Evolutionary conservation across 2,113 vertebrate genomes (phyloP).

Genomic region (Hippocampus comes): DNA sequence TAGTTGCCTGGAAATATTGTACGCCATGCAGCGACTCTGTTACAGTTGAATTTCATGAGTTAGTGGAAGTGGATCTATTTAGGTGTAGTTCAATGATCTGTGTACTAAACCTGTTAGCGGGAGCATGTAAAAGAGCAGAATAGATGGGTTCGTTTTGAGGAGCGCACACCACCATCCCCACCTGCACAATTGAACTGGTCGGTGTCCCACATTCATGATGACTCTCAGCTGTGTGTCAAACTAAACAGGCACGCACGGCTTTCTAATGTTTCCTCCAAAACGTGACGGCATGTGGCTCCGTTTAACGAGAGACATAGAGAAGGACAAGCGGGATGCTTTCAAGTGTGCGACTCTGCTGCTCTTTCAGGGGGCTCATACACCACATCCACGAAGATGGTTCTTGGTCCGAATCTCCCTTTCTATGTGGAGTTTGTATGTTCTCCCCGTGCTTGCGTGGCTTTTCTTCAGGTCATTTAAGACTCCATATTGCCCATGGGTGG

Average conservation of each 20-base stretch:
- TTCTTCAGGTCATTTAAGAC: no score
- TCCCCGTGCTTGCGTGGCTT: no score
- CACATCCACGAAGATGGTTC: constrained; percentile 16
- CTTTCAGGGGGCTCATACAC: background rate
- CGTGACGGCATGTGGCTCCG: constrained; percentile 58
- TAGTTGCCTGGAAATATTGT: background rate
- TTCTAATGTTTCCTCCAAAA: constrained; percentile 45
- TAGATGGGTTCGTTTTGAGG: background rate
- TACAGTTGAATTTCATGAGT: no score
- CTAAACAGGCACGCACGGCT: constrained; percentile 19
- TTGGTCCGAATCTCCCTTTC: background rate
- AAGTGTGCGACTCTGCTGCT: background rate
- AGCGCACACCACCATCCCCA: background rate
- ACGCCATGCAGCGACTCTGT: no score
- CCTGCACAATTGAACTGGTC: background rate
- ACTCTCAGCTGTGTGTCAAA: constrained; percentile 23
- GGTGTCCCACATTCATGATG: constrained; percentile 33
- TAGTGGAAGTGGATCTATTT: no score
- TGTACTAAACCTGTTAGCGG: no score
- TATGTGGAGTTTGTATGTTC: constrained; percentile 13
- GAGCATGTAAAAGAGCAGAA: no score
- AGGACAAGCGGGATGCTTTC: background rate
- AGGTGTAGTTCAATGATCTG: no score
- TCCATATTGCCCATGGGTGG: no score
- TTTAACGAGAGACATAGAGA: background rate